Base-by-base conservation (phyloP, 2,797 vertebrate genomes). In the Salarias fasciatus region DNA sequence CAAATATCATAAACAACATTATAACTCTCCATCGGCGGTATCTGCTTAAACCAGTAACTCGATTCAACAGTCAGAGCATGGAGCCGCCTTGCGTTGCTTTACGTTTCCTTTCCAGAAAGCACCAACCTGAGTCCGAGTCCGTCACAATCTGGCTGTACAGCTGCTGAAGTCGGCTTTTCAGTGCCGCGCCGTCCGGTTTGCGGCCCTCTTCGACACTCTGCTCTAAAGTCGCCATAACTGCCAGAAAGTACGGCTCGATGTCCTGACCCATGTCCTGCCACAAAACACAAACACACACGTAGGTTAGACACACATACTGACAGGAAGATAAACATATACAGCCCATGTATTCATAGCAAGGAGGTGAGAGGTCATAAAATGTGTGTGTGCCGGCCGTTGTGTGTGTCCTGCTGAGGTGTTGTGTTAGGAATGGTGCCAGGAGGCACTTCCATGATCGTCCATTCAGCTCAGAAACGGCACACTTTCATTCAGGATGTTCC, bases 231-330 rank as follows among this genome's bases (percentile, higher is more conserved):
- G 72, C 82, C 86, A 95, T 84, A 81, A 98, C 94, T 65, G 96
- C 91, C 79, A 88, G 93, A 88, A 98, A 98, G 87, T 94, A 95
- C 45, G 65, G 66, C 73, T 97, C 94, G 0, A 95, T 71, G 0
- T 87, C 86, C 46, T 69, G 85, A 57, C 93, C 74, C 80, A 93
- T 88, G 53, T 86, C 91, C 96, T 99, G 89, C 67, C n/a, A 51
- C n/a, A 54, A 54, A 61, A 52, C 50, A 54, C 61, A 52, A 49
- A 86, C 50, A 63, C 57, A 78, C 54, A 82, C 51, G 73, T 48
- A 70, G 18, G 18, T 24, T 24, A 24, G 18, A 77, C 33, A 35
- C 33, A 35, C 9, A 35, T 8, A 50, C 67, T 74, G 50, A 76
- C 57, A 68, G 76, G 84, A 82, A 88, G 44, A 69, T 49, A 52